Base-by-base conservation (phyloP, 2,888 invertebrate species). In the Calliscelio sp. region DNA sequence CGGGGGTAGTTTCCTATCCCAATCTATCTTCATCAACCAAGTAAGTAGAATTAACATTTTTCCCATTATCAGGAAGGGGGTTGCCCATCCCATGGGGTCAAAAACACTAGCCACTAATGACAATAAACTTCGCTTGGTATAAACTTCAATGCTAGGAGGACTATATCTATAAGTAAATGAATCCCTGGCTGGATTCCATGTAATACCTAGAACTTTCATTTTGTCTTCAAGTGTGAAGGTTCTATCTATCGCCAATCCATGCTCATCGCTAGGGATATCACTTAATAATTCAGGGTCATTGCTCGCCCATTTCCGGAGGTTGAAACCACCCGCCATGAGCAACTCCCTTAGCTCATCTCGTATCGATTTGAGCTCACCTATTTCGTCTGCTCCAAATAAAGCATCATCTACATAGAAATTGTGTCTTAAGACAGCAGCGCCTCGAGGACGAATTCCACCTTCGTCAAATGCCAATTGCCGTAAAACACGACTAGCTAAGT, bases 11-110 rank as follows among this genome's bases (percentile, higher is more conserved):
- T 2, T 6, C 1, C 32, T 35, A 28, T 66, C 49, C 66, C 49
- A 66, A 14, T 53, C 66, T 8, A 66, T 4, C 7, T 66, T 53
- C n/a, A 8, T 6, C n/a, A 66, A n/a, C 66, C 38, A 51, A 20
- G 51, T 11, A 1, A 2, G 18, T 22, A 51, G 66, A 18, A 66
- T 49, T 3, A 66, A 11, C 2, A 66, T 66, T 38, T 66, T 66
- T 1, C 55, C 55, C 6, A 3, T 11, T 0, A 70, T 35, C 2
- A 70, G 18, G 18, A 70, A 53, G 3, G 51, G 55, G 7, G 55
- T 25, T 10, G 18, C n/a, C 51, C 70, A 53, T n/a, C 59, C 38
- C 8, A 59, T 10, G 8, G 46, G 46, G 32, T 49, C 18, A 65
- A 25, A 32, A 16, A n/a, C 16, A 32, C 28, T 16, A 2, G 32